These are phyloP conservation scores for Leuciscus idus DNA, from an alignment of 2,113 vertebrate species.

Conservation along the genomic window DNA sequence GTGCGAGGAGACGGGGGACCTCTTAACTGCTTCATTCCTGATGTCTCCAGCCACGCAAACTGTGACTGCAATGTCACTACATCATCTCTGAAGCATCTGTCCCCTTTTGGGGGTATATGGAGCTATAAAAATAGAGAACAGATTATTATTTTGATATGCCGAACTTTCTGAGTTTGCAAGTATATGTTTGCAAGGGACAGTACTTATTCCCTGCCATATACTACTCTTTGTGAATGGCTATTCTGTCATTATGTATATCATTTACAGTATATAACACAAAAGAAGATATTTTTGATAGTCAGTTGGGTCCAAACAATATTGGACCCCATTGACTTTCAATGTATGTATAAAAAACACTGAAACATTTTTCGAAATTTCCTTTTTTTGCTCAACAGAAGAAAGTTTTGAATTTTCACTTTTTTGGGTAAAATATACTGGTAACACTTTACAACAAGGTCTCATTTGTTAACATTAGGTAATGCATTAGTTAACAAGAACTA, in stretches of 20 bases:
- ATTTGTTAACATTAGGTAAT: background rate
- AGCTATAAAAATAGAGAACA: conserved; percentile 38
- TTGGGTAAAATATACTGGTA: background rate
- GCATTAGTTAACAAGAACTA: background rate
- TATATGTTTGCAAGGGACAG: background rate
- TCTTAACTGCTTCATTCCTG: conserved; percentile 24
- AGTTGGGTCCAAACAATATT: too few relatives aligned
- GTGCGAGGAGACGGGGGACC: conserved; percentile 5
- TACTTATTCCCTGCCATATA: background rate
- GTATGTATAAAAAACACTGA: background rate
- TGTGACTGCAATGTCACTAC: conserved; percentile 35
- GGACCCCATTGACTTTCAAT: background rate
- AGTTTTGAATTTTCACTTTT: background rate
- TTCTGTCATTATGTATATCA: background rate
- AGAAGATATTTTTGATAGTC: background rate
- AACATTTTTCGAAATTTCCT: background rate
- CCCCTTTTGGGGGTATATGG: conserved; percentile 36
- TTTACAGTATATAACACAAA: background rate
- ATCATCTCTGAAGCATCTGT: conserved; percentile 52
- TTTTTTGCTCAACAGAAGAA: background rate
- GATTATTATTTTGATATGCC: conserved; percentile 47
- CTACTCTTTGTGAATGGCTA: background rate
- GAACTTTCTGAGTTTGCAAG: conserved; percentile 5
- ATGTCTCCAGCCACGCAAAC: conserved; percentile 16
- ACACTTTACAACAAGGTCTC: background rate